Percentiles rank a stretch among this genome's conserved stretches.
These are phyloP conservation scores for Micronycteris hirsuta DNA, from an alignment of 2,113 vertebrate genomes.

Conservation along the genomic window DNA sequence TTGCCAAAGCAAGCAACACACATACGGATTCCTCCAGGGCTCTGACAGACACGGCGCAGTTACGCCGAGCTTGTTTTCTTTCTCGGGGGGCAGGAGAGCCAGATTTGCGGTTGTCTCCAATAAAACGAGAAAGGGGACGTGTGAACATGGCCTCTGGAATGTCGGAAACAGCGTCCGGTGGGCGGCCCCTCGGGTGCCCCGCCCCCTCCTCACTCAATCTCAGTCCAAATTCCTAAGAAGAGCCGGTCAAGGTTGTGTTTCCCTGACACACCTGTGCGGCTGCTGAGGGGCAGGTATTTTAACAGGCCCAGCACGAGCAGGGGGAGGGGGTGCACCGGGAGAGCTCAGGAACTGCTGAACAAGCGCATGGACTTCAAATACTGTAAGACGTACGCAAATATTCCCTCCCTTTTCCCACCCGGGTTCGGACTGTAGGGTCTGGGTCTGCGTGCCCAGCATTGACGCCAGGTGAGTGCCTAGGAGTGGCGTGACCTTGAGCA, in stretches of 20 bases:
- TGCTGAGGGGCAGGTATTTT: not conserved
- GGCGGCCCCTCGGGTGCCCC: not conserved
- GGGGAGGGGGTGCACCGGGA: not conserved
- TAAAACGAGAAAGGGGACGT: not conserved
- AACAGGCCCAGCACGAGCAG: not conserved
- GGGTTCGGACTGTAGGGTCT: accelerated
- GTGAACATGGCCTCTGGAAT: not conserved
- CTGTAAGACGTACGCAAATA: not conserved
- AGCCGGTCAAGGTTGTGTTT: not conserved
- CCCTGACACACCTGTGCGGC: not conserved
- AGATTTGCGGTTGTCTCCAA: not conserved
- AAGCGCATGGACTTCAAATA: not conserved
- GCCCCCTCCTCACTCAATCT: no score
- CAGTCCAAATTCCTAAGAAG: not conserved
- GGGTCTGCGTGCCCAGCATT: not conserved
- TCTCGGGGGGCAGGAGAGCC: not conserved
- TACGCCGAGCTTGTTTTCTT: accelerated
- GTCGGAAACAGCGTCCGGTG: no score
- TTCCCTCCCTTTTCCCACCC: not conserved
- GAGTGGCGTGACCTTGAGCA: not conserved
- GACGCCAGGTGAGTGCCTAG: not conserved
- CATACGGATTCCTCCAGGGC: not conserved
- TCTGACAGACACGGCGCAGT: not conserved
- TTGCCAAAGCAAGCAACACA: not conserved
- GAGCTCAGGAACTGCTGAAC: not conserved